Evolutionary conservation across 2,888 invertebrate species (phyloP), one percentile per base, ranked within the genome.

Genomic region (Rhingia campestris): DNA sequence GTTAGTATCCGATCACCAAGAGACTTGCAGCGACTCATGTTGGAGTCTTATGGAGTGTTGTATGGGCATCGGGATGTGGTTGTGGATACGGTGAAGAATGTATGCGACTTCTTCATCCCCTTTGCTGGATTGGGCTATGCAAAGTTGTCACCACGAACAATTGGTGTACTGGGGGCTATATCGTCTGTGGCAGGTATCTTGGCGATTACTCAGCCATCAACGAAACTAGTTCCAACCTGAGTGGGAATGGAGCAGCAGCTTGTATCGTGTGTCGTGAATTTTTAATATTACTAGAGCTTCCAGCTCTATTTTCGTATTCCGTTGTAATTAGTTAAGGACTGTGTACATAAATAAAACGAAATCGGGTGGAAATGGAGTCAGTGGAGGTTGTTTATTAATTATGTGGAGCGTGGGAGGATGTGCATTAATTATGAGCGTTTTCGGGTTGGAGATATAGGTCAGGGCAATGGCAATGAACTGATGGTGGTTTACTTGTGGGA

Each of bases 21-120:
- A 4, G 90, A 90, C 39, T 87, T 87, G 0, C 87, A 87, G 12
- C 86, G 86, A 7, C 67, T 89, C 54, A 88, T 87, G 0, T 59
- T 91, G 49, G 87, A 89, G 9, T 90, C 90, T 0, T 91, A 89
- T 51, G 82, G 86, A 0, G 47, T 89, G 10, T 32, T 91, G 32
- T 86, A 89, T 61, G 88, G 87, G 0, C 91, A 94, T 88, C 94
- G 94, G 88, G 94, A 95, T 90, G 92, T 98, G 7, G 93, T 96
- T 74, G 93, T 97, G 86, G 98, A 98, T 91, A 95, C 96, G 0
- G 88, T 96, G 4, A 97, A 97, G 90, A 98, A 98, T 92, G 91
- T 94, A 6, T 97, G 97, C 92, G 98, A 98, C 91, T 91, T 98
- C 72, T 95, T 97, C 88, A 95, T 98, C 89, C 98, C 98, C 0